Percentiles rank a stretch among this genome's conserved stretches.
phyloP scores from a whole-genome alignment of 2,888 invertebrate genomes.

The Lucinisca nassula region DNA sequence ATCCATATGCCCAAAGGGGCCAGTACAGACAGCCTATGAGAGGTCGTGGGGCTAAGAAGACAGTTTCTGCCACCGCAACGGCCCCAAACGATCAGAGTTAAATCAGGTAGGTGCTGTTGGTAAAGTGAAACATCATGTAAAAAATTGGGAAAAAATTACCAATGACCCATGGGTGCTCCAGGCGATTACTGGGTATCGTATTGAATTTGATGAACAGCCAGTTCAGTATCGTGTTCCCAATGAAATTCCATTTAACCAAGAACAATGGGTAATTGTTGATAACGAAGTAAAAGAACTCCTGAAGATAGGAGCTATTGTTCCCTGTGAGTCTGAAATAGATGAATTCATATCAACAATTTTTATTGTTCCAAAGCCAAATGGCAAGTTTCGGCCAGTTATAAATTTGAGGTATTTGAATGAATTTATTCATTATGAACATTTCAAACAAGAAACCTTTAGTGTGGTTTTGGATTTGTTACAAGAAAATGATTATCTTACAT shows the following conservation, averaged over 20 bases:
- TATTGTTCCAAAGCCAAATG: slow-evolving; percentile 11
- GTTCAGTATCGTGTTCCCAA: slow-evolving; percentile 22
- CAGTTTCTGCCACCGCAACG: neutral
- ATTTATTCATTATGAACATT: slow-evolving; percentile 8
- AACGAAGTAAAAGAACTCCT: neutral
- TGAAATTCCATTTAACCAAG: slow-evolving; percentile 13
- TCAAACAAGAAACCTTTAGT: slow-evolving; percentile 15
- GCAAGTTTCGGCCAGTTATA: slow-evolving; percentile 6
- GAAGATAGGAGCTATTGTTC: slow-evolving; percentile 33
- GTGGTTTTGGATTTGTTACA: slow-evolving; percentile 20
- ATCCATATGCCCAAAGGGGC: too few species aligned
- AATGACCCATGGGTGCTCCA: slow-evolving; percentile 40
- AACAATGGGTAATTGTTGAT: slow-evolving; percentile 7
- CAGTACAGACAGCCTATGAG: too few species aligned
- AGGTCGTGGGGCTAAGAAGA: too few species aligned
- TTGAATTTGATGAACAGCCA: slow-evolving; percentile 29
- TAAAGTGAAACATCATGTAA: neutral
- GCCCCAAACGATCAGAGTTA: neutral
- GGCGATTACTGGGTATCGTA: slow-evolving; percentile 26
- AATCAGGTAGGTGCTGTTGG: slow-evolving; percentile 18
- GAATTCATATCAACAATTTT: neutral
- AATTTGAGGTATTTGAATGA: slow-evolving; percentile 12
- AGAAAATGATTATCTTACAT: slow-evolving; percentile 38
- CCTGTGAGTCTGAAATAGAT: neutral
- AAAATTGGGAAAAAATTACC: slow-evolving; percentile 25